phyloP scores from a whole-genome alignment of 2,797 vertebrate species.

The Sylvia borin region DNA sequence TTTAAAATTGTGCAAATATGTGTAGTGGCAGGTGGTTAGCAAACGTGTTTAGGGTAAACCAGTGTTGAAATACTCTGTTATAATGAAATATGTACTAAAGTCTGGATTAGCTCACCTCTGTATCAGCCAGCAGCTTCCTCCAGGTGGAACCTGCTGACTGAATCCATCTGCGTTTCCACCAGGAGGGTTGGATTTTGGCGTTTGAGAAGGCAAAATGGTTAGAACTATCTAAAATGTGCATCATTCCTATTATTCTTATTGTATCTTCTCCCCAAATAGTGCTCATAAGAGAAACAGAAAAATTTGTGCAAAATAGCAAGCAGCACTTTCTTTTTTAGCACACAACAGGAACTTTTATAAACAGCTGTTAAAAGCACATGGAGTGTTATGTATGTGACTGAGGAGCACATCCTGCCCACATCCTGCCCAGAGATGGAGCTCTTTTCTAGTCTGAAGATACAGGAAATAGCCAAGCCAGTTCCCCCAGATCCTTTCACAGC shows the following conservation, averaged over 20 bases:
- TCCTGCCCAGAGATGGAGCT: background rate
- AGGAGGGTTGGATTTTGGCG: background rate
- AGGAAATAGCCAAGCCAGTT: background rate
- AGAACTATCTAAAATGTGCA: background rate
- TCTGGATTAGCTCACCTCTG: background rate
- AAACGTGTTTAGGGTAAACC: background rate
- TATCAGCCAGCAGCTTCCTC: background rate
- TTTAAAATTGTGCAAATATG: background rate
- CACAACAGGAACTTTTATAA: background rate
- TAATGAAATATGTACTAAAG: background rate
- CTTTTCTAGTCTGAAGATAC: background rate
- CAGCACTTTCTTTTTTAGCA: background rate
- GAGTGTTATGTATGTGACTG: accelerated
- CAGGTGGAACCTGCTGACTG: background rate
- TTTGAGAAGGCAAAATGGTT: background rate
- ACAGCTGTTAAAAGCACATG: background rate
- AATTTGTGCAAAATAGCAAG: background rate
- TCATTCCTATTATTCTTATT: background rate
- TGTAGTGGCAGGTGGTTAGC: background rate
- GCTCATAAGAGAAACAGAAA: background rate
- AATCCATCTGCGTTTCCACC: background rate
- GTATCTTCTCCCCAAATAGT: background rate
- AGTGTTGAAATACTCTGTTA: background rate
- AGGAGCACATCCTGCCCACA: background rate
- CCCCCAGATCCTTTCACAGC: accelerated